Evolutionary conservation across 2,113 vertebrate species (phyloP), one percentile per base, ranked within the genome.

Genomic region (Poecilia latipinna): DNA sequence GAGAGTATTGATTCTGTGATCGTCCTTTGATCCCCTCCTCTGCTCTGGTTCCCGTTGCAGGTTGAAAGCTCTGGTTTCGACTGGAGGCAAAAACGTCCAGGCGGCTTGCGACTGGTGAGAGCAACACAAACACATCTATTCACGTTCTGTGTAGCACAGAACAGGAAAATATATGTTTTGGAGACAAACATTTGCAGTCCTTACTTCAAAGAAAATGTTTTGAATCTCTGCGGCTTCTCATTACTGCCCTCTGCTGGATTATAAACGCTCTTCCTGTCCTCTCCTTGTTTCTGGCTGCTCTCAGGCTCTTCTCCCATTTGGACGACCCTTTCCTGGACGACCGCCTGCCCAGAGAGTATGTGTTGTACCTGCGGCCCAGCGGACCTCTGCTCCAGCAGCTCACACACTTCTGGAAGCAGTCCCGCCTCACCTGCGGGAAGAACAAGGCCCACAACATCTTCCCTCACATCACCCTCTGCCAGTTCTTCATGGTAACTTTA

Each of bases 371-470:
- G 89, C 96, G 97, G 24, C 98, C 98, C 88, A 98, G 95, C 0
- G 98, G 98, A 0, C 97, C 96, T 1, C 91, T 99, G 81, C 96
- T 97, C 0, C 97, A 98, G 92, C 98, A 99, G 92, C 96, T 99
- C 2, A 96, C 95, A 0, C 95, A 97, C 70, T 99, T 98, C 92
- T 99, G 98, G 98, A 97, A 98, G 84, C 97, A 99, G 91, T 98
- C 97, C 0, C 98, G 98, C 80, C 88, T 96, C 89, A 92, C 96
- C 79, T 99, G 98, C 8, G 97, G 97, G 84, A 99, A 98, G 93
- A 99, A 99, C 92, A 99, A 99, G 80, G 98, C 98, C 0, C 98
- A 99, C 93, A 99, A 99, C 93, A 99, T 99, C 90, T 99, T 99
- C 92, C 98, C 98, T 7, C 98, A 99, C 88, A 96, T 99, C 91